A percentile compares a stretch with the other conserved stretches of the same genome.
Conservation (phyloP, 2,113 vertebrate species). For the Limanda limanda region DNA sequence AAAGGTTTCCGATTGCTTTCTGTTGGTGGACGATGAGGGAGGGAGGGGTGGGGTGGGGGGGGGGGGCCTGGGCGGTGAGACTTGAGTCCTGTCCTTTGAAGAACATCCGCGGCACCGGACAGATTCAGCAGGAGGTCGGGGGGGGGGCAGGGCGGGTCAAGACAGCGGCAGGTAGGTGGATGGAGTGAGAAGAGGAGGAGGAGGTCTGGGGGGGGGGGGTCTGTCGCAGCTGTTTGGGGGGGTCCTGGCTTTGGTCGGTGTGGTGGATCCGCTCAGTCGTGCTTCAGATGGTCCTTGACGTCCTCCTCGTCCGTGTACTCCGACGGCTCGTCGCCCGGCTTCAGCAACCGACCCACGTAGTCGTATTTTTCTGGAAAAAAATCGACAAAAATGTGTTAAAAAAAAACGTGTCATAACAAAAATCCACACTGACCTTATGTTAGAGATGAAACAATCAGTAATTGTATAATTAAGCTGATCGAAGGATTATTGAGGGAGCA, state of each 20-base stretch:
- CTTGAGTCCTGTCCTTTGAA: constrained; percentile 43
- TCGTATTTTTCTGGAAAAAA: constrained; percentile 93
- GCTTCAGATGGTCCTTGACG: constrained; percentile 97
- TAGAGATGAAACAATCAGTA: no score
- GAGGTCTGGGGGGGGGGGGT: constrained; percentile 61
- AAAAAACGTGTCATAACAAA: not conserved
- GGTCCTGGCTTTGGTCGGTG: constrained; percentile 93
- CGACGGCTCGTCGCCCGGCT: constrained; percentile 97
- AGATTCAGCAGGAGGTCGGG: constrained; percentile 37
- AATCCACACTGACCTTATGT: not conserved
- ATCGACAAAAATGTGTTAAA: not conserved
- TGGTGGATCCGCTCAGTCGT: constrained; percentile 90
- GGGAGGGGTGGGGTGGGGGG: constrained; percentile 50
- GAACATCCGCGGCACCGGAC: constrained; percentile 53
- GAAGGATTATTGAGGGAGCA: no score
- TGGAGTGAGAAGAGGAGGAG: constrained; percentile 53
- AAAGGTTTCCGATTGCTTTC: constrained; percentile 65
- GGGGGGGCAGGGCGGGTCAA: not conserved
- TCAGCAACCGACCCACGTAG: constrained; percentile 97
- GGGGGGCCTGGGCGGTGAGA: constrained; percentile 28
- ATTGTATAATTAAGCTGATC: no score
- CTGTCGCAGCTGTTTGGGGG: constrained; percentile 87
- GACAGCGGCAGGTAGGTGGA: constrained; percentile 14
- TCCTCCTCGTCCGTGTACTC: constrained; percentile 99
- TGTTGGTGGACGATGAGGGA: constrained; percentile 68